Percentiles rank a stretch among this genome's conserved stretches.
Evolutionary conservation across 2,888 invertebrate species (phyloP).

Genomic region (Arenicola marina): DNA sequence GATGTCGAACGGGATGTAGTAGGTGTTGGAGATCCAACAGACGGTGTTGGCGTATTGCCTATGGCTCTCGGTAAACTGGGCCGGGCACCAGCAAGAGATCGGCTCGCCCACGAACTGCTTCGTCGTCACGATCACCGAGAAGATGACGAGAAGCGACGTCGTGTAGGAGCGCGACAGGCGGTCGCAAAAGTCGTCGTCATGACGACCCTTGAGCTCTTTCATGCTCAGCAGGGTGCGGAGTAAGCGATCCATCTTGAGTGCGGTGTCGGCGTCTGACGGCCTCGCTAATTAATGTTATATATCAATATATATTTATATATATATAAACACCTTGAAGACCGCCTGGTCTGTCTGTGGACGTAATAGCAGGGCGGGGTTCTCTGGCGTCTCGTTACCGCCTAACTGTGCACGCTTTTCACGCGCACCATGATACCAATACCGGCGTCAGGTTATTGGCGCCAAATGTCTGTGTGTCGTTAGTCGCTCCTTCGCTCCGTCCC

Average conservation of each 20-base stretch:
- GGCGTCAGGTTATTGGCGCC: too few species aligned
- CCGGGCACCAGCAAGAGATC: constrained; percentile 61
- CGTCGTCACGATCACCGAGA: constrained; percentile 58
- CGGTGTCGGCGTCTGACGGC: too few species aligned
- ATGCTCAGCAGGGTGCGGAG: constrained; percentile 29
- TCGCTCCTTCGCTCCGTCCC: too few species aligned
- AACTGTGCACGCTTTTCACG: too few species aligned
- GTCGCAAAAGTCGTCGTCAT: constrained; percentile 59
- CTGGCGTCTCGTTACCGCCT: too few species aligned
- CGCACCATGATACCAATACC: too few species aligned
- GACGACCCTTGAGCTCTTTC: constrained; percentile 50
- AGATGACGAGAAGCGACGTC: constrained; percentile 54
- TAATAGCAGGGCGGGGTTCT: too few species aligned
- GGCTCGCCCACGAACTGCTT: constrained; percentile 60
- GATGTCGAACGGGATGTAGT: constrained; percentile 62
- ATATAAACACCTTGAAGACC: too few species aligned
- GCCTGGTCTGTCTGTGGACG: too few species aligned
- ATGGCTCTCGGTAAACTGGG: constrained; percentile 64
- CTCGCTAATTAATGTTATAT: too few species aligned
- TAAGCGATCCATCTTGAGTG: constrained; percentile 24
- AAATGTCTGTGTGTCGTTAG: too few species aligned
- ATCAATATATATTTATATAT: too few species aligned
- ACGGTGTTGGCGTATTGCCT: constrained; percentile 65
- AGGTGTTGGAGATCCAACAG: constrained; percentile 65
- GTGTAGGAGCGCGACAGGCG: constrained; percentile 57